Conservation (phyloP, 2,113 vertebrate genomes). For the Chaenogobius annularis region DNA sequence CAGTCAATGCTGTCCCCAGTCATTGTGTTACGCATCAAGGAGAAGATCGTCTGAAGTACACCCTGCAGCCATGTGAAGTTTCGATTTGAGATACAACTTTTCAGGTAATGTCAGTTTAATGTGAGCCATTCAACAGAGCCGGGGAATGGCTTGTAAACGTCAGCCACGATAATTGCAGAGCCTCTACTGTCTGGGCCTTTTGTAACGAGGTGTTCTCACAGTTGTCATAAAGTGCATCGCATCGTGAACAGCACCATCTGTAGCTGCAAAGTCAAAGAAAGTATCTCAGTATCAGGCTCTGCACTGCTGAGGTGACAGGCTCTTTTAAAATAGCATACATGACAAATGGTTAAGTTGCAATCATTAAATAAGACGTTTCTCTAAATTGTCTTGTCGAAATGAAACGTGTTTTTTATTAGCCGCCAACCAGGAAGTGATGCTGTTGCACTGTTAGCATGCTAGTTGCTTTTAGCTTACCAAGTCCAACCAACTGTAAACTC, state of each 20-base stretch:
- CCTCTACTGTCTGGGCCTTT: conserved; percentile 2
- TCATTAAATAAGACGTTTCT: background rate
- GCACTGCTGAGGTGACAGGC: background rate
- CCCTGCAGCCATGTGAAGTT: conserved; percentile 4
- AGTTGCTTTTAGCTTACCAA: too few relatives aligned
- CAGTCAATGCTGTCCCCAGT: conserved; percentile 7
- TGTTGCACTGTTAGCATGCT: too few relatives aligned
- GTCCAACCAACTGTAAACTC: too few relatives aligned
- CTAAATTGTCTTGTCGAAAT: too few relatives aligned
- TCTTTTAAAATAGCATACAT: background rate
- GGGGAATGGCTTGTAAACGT: conserved; percentile 1
- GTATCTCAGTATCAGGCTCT: conserved; percentile 1
- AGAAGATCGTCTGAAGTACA: conserved; percentile 4
- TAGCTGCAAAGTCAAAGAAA: conserved; percentile 11
- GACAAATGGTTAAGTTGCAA: background rate
- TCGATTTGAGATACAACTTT: conserved; percentile 10
- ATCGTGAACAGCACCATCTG: conserved; percentile 2
- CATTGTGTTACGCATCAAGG: conserved; percentile 1
- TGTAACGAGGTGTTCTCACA: background rate
- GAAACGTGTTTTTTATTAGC: too few relatives aligned
- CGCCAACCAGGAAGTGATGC: too few relatives aligned
- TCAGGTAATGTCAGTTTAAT: background rate
- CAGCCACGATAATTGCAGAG: background rate
- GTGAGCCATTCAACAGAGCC: background rate
- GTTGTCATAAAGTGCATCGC: background rate